Evolutionary conservation across 2,888 invertebrate genomes (phyloP), one percentile per base, ranked within the genome.

Genomic region (Chrysina gloriosa): DNA sequence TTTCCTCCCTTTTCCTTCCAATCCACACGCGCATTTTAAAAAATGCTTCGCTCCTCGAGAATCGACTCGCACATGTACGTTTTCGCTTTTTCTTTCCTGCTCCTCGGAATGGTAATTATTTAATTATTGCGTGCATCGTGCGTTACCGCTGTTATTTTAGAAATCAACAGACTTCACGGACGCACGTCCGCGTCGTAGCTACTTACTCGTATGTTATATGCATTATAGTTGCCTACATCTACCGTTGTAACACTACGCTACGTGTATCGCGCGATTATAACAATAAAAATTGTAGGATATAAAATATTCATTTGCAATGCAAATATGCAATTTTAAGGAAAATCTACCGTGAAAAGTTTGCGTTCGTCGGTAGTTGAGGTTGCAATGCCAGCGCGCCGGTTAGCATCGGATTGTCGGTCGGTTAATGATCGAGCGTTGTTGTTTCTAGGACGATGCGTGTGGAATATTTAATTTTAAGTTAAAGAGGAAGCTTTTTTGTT

Each of bases 91-190:
- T 48, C 25, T 39, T 54, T 25, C 11, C 36, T 42, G 42, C 58
- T 27, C 6, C 27, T 36, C 23, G 29, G 42, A 25, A 61, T 29
- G 27, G 64, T 65, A 65, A 65, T 65, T 65, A 65, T 65, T 65
- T 65, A 65, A 65, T 65, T 65, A 65, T 65, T 65, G 64, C 64
- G 64, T 52, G 50, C 64, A 52, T 29, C 39, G 52, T 65, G 64
- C 64, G 64, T 65, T 65, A 65, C 64, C 52, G 34, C 42, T 42
- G 45, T 61, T 61, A 61, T 61, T 61, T 61, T 61, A 42, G 58
- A 61, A 42, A 61, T 42, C 27, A 42, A 45, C 42, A 29, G 27
- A 42, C 58, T 42, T 42, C 58, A 61, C 19, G 58, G 42, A 42
- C 58, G 58, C 58, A 61, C 19, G 16, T 47, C 21, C 9, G n/a